phyloP scores from a whole-genome alignment of 1,140 invertebrate genomes.

The Amyelois transitella region DNA sequence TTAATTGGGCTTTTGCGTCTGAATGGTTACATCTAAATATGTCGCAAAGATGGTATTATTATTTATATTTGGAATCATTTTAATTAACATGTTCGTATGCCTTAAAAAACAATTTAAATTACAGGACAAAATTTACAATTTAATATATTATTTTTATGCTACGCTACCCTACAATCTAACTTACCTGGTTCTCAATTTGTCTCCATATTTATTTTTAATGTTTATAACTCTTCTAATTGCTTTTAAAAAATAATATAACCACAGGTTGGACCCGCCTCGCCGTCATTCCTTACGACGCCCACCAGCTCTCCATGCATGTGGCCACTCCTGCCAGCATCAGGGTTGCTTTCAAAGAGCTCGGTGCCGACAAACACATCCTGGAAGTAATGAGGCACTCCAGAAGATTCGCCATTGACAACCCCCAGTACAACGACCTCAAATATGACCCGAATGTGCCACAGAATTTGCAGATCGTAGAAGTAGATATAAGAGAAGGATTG shows the following conservation, averaged over 20 bases:
- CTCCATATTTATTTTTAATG: too few relatives aligned
- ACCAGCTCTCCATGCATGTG: conserved; percentile 49
- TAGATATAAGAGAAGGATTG: conserved; percentile 48
- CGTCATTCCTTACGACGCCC: conserved; percentile 57
- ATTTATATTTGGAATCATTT: too few relatives aligned
- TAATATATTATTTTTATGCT: too few relatives aligned
- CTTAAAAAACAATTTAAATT: too few relatives aligned
- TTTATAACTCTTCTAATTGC: too few relatives aligned
- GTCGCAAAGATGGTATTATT: too few relatives aligned
- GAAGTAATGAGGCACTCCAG: conserved; percentile 53
- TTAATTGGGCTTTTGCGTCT: too few relatives aligned
- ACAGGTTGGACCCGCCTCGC: conserved; percentile 57
- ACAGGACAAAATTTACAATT: too few relatives aligned
- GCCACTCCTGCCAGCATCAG: conserved; percentile 41
- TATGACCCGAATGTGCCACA: conserved; percentile 62
- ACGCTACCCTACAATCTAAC: too few relatives aligned
- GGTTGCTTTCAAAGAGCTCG: conserved; percentile 49
- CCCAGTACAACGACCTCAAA: conserved; percentile 50
- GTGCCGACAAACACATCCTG: conserved; percentile 44
- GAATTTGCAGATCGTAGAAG: conserved; percentile 58
- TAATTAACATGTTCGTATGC: too few relatives aligned
- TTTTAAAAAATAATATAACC: neutral
- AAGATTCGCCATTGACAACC: conserved; percentile 36
- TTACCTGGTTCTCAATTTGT: too few relatives aligned
- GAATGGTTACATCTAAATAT: too few relatives aligned